Base-by-base conservation (phyloP, 2,888 invertebrate genomes). In the Mimas tiliae region DNA sequence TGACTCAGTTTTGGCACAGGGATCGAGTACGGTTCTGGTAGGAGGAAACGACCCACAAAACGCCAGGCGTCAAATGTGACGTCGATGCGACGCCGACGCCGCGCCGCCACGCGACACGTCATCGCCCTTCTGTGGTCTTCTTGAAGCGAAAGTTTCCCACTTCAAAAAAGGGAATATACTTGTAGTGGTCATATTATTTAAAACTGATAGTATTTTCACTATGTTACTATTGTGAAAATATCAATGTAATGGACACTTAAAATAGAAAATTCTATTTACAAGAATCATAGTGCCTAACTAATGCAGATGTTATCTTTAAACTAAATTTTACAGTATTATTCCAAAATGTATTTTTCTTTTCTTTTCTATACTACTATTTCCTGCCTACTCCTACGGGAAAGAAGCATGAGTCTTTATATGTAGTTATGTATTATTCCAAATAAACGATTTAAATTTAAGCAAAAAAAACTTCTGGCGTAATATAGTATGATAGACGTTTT, bases 1-100 rank as follows among this genome's bases (percentile, higher is more conserved):
- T 75, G 73, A 75, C 70, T 75, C 74, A 75, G 65, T 67, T 42
- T 62, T 65, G 65, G 65, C 62, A 62, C 65, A 33, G 58, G 48
- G 16, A 50, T 16, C 38, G 33, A 42, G 34, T n/a, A 14, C 11
- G 12, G 27, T 27, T 55, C 48, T 38, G 62, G 67, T 68, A 72
- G 68, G 70, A 77, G 73, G 73, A 73, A 76, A 69, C 74, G 75
- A 72, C 74, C 74, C 71, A 75, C 72, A 74, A 73, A 70, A 14
- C 16, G 33, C 8, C n/a, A 33, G 58, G 50, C 48, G 58, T 42
- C 53, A 27, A 50, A 50, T 65, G 72, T 48, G 68, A 67, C 67
- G 68, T 63, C 68, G 68, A 65, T 50, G 66, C 45, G 64, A 64
- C 55, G 55, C 7, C 38, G 33, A 33, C 64, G 53, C 27, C 27